A percentile compares a stretch with the other conserved stretches of the same genome.
These are phyloP conservation scores for Caenorhabditis latens DNA, from an alignment of 1,140 invertebrate species.

Conservation along the genomic window DNA sequence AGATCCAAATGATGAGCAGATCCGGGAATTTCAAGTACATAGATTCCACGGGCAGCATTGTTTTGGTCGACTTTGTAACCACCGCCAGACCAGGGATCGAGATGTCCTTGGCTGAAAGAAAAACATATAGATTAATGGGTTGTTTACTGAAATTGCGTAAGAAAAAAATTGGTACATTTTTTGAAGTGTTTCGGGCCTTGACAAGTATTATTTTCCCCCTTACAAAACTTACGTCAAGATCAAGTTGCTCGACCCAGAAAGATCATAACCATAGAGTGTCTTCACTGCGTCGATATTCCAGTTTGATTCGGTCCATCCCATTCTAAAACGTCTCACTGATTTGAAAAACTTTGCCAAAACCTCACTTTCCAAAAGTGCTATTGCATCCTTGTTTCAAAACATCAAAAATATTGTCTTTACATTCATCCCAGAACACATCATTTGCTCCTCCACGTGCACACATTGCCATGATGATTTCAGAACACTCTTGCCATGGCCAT, in stretches of 20 bases:
- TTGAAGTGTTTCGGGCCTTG: too few relatives aligned
- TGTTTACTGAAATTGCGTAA: background rate
- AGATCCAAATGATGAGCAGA: constrained; percentile 92
- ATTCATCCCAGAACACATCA: constrained; percentile 70
- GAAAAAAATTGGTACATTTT: too few relatives aligned
- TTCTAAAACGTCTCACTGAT: too few relatives aligned
- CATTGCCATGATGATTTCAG: constrained; percentile 95
- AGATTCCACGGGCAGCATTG: constrained; percentile 57
- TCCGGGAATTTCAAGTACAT: constrained; percentile 59
- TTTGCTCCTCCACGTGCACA: constrained; percentile 83
- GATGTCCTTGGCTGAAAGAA: constrained; percentile 80
- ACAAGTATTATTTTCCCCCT: too few relatives aligned
- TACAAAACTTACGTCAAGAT: constrained; percentile 84
- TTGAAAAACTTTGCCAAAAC: too few relatives aligned
- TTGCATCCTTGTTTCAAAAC: constrained; percentile 82
- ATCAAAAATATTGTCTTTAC: constrained; percentile 82
- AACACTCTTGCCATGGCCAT: constrained; percentile 85
- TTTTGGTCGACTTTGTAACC: constrained; percentile 59
- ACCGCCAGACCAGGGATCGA: constrained; percentile 95
- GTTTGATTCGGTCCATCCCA: constrained; percentile 82
- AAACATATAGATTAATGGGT: background rate
- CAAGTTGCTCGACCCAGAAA: constrained; percentile 86
- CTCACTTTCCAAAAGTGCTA: constrained; percentile 83
- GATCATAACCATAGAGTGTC: constrained; percentile 86
- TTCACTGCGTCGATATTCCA: constrained; percentile 83